phyloP scores from a whole-genome alignment of 1,140 invertebrate genomes.

The Bombus consobrinus region DNA sequence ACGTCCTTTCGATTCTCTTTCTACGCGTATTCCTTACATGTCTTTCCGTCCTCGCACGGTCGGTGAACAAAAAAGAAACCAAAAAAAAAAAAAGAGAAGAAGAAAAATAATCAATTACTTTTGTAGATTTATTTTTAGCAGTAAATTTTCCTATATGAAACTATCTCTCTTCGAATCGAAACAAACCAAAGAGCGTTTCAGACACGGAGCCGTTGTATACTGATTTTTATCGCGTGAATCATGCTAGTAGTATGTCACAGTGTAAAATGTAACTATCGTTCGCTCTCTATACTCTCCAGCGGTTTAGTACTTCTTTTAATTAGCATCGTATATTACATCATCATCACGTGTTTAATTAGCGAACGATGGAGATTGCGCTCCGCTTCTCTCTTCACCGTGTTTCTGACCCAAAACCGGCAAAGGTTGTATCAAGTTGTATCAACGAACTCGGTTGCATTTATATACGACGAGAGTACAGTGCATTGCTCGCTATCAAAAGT shows the following conservation, averaged over 20 bases:
- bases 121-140: constrained; percentile 60
- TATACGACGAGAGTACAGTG: background rate
- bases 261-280: constrained; percentile 47
- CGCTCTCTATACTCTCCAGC: background rate
- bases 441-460: background rate
- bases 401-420: background rate
- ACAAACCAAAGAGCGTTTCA: background rate
- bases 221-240: constrained; percentile 30
- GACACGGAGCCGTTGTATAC: background rate
- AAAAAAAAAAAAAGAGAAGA: background rate
- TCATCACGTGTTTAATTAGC: background rate
- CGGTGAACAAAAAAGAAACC: constrained; percentile 17
- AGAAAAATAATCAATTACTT: constrained; percentile 43
- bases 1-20: constrained; percentile 32
- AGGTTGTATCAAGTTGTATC: background rate
- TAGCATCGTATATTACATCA: background rate
- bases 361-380: too few relatives aligned
- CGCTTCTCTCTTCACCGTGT: background rate
- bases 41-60: constrained; percentile 56
- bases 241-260: constrained; percentile 40
- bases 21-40: constrained; percentile 36
- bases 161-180: constrained; percentile 7
- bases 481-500: background rate
- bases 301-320: background rate
- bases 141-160: constrained; percentile 35